A percentile compares a stretch with the other conserved stretches of the same genome.
Conservation (phyloP, 2,888 invertebrate genomes). For the Leuctra nigra region DNA sequence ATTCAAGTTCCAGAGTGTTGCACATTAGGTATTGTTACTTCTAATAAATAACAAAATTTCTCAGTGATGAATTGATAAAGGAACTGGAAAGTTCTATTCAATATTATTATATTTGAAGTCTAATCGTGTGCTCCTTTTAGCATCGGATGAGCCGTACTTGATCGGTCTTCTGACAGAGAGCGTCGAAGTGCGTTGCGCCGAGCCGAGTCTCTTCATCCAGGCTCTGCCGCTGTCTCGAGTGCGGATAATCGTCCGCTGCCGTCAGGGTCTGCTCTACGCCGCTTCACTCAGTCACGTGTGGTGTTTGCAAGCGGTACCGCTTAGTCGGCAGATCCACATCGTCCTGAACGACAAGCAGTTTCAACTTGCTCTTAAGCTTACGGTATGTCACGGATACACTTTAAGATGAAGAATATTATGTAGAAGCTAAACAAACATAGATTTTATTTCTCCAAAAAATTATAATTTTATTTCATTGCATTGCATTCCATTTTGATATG, state of each 20-base stretch:
- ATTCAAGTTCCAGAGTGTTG: too few species aligned
- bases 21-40: too few species aligned
- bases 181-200: conserved; percentile 80
- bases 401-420: too few species aligned
- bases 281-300: conserved; percentile 85
- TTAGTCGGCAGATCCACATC: conserved; percentile 75
- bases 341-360: conserved; percentile 87
- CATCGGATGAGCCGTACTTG: conserved; percentile 90
- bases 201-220: conserved; percentile 75
- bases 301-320: conserved; percentile 75
- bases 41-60: too few species aligned
- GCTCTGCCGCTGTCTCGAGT: conserved; percentile 63
- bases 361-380: conserved; percentile 84
- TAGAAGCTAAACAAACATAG: too few species aligned
- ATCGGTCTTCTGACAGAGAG: conserved; percentile 76
- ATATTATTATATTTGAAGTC: too few species aligned
- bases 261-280: conserved; percentile 74
- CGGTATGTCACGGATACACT: conserved; percentile 59
- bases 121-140: too few species aligned
- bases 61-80: too few species aligned
- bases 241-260: conserved; percentile 64
- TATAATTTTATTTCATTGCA: too few species aligned
- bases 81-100: too few species aligned
- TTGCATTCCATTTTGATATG: too few species aligned
- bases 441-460: too few species aligned